Percentiles rank a stretch among this genome's conserved stretches.
Conservation (phyloP, 2,797 vertebrate species). For the Sternarchorhynchus goeldii region DNA sequence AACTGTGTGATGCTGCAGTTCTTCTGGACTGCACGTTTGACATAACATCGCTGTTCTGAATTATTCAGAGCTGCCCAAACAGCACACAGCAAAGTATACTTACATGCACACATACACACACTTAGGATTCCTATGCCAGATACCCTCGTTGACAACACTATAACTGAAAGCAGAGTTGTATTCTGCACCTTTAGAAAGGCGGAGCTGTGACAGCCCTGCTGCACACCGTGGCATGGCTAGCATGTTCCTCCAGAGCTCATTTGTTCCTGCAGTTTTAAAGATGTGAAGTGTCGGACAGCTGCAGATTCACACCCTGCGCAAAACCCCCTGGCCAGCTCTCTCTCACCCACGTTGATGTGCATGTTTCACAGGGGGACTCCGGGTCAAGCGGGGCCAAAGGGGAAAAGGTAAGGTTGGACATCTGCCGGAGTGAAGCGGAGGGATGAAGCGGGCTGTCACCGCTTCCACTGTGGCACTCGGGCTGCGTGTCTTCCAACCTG, state of each 20-base stretch:
- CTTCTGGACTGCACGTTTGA: neutral
- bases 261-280: slow-evolving; percentile 25
- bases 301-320: slow-evolving; percentile 18
- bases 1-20: neutral
- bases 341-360: neutral
- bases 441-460: slow-evolving; percentile 30
- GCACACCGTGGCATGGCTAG: neutral
- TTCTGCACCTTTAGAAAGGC: slow-evolving; percentile 18
- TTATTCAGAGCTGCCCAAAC: slow-evolving; percentile 8
- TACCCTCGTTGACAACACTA: neutral
- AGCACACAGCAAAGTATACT: slow-evolving; percentile 50
- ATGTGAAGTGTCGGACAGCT: slow-evolving; percentile 10
- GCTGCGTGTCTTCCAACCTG: neutral
- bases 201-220: slow-evolving; percentile 21
- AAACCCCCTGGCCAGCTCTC: neutral
- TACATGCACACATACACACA: slow-evolving; percentile 40
- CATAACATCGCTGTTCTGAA: neutral
- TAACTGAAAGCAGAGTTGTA: slow-evolving; percentile 16
- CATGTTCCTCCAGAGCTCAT: slow-evolving; percentile 30
- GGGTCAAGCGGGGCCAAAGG: slow-evolving; percentile 58
- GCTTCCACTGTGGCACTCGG: neutral
- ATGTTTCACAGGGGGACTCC: slow-evolving; percentile 56
- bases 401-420: slow-evolving; percentile 58
- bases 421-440: slow-evolving; percentile 1
- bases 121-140: slow-evolving; percentile 7